Base-by-base conservation (phyloP, 2,888 invertebrate species). In the Sisyra terminalis region DNA sequence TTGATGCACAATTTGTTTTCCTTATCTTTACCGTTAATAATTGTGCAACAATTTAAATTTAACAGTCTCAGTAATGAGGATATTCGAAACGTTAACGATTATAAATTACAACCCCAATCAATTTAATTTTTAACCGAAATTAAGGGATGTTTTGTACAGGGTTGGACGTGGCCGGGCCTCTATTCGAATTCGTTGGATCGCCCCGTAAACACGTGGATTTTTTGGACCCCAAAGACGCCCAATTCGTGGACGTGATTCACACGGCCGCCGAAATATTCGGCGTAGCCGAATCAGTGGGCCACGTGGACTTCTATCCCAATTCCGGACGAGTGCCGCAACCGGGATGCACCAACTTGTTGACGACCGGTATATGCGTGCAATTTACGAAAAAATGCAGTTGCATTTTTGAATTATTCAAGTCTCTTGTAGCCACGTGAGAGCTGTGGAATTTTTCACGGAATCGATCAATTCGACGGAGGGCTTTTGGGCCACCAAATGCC, bases 231-330 rank as follows among this genome's bases (percentile, higher is more conserved):
- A 53, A 55, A 2, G 68, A 69, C 47, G 68, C 68, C 1, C 54
- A 58, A 39, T 67, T 67, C 45, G 67, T 69, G 1, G 68, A 68
- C 43, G 64, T 69, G 14, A 67, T 69, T 40, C 68, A 69, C 46
- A 63, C 66, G 3, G 67, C 67, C 47, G 65, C 64, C 3, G 60
- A 65, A 14, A 65, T 64, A 3, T 59, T 67, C 13, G 68, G 68
- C 17, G 61, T 64, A n/a, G 57, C 59, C 46, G 58, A 61, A 31
- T 61, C 65, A 3, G 57, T 67, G 45, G 68, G 67, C 5, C 66
- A 67, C 45, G 63, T 64, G 1, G 66, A 60, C 50, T 63, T 63
- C 47, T 63, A 63, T 50, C 64, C 64, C 34, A 58, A 58, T 42
- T 50, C 51, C 18, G 58, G 54, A 14, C 42, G 44, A 17, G 39